Percentiles rank a stretch among this genome's conserved stretches.
Evolutionary conservation across 2,888 invertebrate genomes (phyloP).

Genomic region (Nemapogon koenigi): DNA sequence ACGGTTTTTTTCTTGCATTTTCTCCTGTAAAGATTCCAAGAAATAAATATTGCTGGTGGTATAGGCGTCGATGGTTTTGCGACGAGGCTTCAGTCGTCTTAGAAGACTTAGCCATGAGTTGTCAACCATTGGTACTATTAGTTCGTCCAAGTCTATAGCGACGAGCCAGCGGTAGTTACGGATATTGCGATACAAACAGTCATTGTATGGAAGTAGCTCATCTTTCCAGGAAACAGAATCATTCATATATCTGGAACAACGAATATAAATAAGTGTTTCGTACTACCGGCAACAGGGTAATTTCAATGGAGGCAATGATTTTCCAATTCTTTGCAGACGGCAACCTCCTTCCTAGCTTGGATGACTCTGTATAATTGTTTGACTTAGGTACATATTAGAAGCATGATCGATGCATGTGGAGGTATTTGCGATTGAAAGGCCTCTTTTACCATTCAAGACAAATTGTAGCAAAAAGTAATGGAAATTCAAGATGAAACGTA

Average conservation of each 20-base stretch:
- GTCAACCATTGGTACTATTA: background rate
- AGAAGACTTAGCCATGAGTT: background rate
- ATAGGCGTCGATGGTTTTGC: background rate
- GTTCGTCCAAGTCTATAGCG: background rate
- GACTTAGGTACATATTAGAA: too few species aligned
- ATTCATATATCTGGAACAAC: background rate
- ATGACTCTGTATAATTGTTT: too few species aligned
- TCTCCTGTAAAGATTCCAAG: background rate
- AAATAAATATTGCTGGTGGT: background rate
- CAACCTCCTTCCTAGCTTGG: too few species aligned
- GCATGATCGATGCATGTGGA: too few species aligned
- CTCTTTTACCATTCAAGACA: too few species aligned
- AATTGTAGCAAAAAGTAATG: too few species aligned
- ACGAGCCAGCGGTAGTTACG: background rate
- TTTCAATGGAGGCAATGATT: too few species aligned
- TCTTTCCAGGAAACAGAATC: background rate
- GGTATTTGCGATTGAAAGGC: too few species aligned
- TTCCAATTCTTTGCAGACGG: too few species aligned
- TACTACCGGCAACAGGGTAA: too few species aligned
- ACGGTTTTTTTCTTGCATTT: background rate
- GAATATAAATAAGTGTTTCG: too few species aligned
- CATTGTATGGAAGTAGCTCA: constrained; percentile 2
- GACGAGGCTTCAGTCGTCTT: background rate
- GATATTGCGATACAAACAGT: constrained; percentile 1
- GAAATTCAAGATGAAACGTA: too few species aligned